Base-by-base conservation (phyloP, 2,888 invertebrate species). In the Phengaris alcon region DNA sequence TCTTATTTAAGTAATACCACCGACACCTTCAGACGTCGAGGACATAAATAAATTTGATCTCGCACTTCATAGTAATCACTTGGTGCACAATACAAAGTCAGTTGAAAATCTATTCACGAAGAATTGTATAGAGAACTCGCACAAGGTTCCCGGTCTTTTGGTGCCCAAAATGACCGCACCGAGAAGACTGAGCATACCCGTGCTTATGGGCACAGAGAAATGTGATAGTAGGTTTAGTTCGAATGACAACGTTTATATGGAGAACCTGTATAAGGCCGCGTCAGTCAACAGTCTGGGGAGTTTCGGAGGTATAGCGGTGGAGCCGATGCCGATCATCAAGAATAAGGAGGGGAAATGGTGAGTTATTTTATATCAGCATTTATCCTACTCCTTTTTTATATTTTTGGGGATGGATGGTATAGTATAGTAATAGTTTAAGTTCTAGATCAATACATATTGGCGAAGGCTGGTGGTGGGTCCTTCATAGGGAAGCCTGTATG, bases 321-420 rank as follows among this genome's bases (percentile, higher is more conserved):
- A 89, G 79, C 93, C 93, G 0, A 88, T 93, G 90, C 91, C 93
- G 6, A 90, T 93, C 76, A 91, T 91, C 75, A 93, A 91, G 83
- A 92, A 93, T 76, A 93, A 91, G 77, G 90, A 92, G 76, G 93
- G 93, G 48, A 93, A 93, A 88, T 93, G 94, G 94, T 90, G 85
- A 81, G 46, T 69, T 64, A 22, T 35, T 35, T 35, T 35, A 35
- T 35, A 35, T 3, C 0, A 74, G 1, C n/a, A 22, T 10, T 22
- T 59, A 22, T n/a, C 15, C n/a, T 55, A 55, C n/a, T 6, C n/a
- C n/a, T 12, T n/a, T n/a, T n/a, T 54, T 22, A 22, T 22, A 22
- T 22, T 22, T 22, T 22, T 22, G 22, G 22, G 22, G 22, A 22
- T 22, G 22, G 22, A 22, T 22, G 22, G 22, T 22, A 22, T 1